These are phyloP conservation scores for Hemiprocne comata DNA, from an alignment of 2,113 vertebrate genomes.

Conservation along the genomic window DNA sequence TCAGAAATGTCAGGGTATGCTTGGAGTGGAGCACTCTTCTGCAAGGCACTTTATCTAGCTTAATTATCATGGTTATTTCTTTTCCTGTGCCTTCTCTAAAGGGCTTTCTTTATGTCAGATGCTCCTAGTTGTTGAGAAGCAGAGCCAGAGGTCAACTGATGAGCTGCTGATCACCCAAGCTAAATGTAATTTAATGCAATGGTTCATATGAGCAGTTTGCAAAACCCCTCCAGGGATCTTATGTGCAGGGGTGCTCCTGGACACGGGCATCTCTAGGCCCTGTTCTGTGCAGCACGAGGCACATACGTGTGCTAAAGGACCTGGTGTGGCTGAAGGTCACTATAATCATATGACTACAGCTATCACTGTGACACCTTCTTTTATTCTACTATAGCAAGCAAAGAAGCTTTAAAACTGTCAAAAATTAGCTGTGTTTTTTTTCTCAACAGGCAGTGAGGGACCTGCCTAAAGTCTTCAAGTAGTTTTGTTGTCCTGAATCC, in stretches of 20 bases:
- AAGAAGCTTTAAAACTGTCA: neutral
- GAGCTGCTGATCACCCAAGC: neutral
- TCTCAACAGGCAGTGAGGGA: neutral
- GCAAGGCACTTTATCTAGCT: neutral
- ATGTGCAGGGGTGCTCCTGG: neutral
- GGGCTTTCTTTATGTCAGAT: conserved; percentile 6
- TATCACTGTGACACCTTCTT: neutral
- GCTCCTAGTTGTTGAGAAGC: conserved; percentile 18
- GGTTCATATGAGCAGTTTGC: conserved; percentile 1
- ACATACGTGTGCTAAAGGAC: rapidly evolving
- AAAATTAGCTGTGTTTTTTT: neutral
- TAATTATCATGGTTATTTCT: conserved; percentile 20
- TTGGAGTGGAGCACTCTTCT: conserved; percentile 21
- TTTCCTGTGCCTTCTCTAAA: conserved; percentile 5
- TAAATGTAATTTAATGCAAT: conserved; percentile 21
- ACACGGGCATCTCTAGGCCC: neutral
- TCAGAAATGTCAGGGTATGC: conserved; percentile 20
- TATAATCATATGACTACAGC: neutral
- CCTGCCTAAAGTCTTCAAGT: neutral
- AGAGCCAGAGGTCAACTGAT: conserved; percentile 18
- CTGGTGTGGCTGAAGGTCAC: neutral
- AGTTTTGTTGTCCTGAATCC: neutral
- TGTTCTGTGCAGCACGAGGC: neutral
- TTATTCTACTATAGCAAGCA: neutral
- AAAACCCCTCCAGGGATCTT: neutral